Evolutionary conservation across 2,888 invertebrate genomes (phyloP), one percentile per base, ranked within the genome.

Genomic region (Amphipoea lucens): DNA sequence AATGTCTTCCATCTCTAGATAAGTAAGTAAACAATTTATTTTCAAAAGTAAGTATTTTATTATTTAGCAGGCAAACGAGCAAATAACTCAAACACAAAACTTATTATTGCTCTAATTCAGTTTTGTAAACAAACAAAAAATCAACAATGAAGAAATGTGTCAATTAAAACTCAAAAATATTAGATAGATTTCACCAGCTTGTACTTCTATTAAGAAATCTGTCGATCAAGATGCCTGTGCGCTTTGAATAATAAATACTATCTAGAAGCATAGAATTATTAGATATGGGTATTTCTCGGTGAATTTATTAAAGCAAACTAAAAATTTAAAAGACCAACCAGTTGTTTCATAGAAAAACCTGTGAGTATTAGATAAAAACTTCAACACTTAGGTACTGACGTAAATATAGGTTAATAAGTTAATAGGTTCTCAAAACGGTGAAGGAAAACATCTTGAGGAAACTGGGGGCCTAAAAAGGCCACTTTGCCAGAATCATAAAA

Each of bases 121-220:
- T 29, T 57, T 40, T 48, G 40, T 82, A 60, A 74, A 42, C 48
- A 73, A 79, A 77, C 45, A 36, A 42, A 40, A 23, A 1, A 11
- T 0, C 6, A 45, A 36, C 11, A 45, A 45, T 45, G 17, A 42
- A n/a, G n/a, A 12, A 78, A 48, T 36, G 0, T 48, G 9, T 57
- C 1, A 2, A 66, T n/a, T 0, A 40, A 45, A 57, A 48, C 40
- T 65, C 40, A 65, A 40, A 20, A 45, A 45, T 45, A 42, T 36
- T 20, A 73, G 14, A 17, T 1, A 40, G 4, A 40, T 23, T 11
- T 57, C 57, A 11, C 54, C 54, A 29, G 29, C 29, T 29, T 29
- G 5, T 20, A 48, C 0, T 1, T 17, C 17, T 36, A 17, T 48
- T 29, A 40, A 42, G 9, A 29, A 65, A 45, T 23, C 1, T 42